Conservation (phyloP, 2,797 vertebrate genomes). For the Hydrophis major region DNA sequence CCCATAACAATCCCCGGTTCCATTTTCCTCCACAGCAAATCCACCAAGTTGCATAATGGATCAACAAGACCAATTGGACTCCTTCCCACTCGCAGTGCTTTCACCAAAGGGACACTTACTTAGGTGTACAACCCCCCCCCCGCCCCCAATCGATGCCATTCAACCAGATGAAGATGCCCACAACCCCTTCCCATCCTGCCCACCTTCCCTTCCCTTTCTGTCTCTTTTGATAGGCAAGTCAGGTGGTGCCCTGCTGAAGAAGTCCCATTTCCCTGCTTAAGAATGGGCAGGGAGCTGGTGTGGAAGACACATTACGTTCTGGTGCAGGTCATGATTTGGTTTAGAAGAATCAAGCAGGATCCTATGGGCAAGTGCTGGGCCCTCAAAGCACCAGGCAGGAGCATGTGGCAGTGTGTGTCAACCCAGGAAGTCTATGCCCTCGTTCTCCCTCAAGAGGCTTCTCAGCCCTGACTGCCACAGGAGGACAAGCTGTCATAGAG, state of each 20-base stretch:
- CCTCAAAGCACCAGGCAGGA: neutral
- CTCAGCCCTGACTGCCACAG: constrained; percentile 95
- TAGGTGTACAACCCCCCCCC: neutral
- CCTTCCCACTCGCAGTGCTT: neutral
- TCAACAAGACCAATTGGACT: neutral
- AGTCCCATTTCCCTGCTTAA: neutral
- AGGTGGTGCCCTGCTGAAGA: neutral
- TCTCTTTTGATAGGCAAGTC: neutral
- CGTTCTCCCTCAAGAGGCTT: constrained; percentile 38
- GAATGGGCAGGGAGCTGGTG: neutral
- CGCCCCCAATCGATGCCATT: neutral
- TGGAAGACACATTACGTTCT: constrained; percentile 14
- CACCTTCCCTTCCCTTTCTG: neutral
- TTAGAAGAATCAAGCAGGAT: constrained; percentile 1
- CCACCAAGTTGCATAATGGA: neutral
- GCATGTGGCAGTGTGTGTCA: neutral
- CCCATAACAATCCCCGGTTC: too few relatives aligned
- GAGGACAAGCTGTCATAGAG: constrained; percentile 96
- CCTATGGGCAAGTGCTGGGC: neutral
- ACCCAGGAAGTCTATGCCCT: neutral
- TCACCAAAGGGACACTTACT: neutral
- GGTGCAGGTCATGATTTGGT: constrained; percentile 15
- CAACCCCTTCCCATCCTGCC: neutral
- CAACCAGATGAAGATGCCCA: neutral
- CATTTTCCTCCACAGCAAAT: neutral